Evolutionary conservation across 2,113 vertebrate genomes (phyloP).

Genomic region (Miniopterus natalensis): DNA sequence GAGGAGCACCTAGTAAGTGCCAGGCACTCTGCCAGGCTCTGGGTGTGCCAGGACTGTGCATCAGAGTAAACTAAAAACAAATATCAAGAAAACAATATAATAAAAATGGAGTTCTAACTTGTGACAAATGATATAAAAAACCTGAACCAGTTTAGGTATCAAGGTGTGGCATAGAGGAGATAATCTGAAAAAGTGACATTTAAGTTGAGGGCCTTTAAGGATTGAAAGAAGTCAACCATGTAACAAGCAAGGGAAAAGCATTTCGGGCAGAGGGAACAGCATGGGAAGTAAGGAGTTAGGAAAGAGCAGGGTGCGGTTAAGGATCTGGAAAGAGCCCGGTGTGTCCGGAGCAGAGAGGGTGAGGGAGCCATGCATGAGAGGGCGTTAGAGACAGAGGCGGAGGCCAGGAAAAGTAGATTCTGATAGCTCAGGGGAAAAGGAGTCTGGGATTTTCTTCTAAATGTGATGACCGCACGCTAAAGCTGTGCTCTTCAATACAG

Average conservation of each 20-base stretch:
- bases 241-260: not conserved
- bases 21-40: not conserved
- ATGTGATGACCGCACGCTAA: not conserved
- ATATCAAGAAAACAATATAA: slow-evolving; percentile 6
- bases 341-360: not conserved
- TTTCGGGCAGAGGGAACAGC: not conserved
- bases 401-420: not conserved
- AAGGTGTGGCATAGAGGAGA: not conserved
- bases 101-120: not conserved
- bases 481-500: not conserved
- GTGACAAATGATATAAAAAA: not conserved
- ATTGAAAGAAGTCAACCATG: not conserved
- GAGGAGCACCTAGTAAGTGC: not conserved
- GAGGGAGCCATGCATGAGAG: not conserved
- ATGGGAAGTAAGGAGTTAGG: not conserved
- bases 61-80: not conserved
- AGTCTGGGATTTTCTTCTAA: not conserved
- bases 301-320: not conserved
- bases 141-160: not conserved
- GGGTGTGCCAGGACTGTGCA: not conserved
- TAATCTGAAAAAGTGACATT: not conserved
- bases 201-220: not conserved
- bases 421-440: not conserved
- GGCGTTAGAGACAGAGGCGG: not conserved
- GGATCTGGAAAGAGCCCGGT: not conserved